phyloP scores from a whole-genome alignment of 1,140 invertebrate species.

The Megalonaias nervosa region DNA sequence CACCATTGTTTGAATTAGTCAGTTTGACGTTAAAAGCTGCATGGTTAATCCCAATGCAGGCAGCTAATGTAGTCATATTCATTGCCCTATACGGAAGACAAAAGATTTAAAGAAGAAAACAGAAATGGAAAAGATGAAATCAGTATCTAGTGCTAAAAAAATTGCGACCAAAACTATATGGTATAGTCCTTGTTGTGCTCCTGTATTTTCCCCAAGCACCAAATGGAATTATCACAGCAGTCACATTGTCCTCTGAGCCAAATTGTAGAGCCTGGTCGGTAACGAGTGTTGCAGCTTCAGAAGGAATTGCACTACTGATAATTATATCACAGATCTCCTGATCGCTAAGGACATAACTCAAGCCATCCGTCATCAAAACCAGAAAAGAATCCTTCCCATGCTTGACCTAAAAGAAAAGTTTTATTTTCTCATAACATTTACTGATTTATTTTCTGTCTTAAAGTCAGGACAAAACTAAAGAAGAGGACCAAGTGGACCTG shows the following conservation, averaged over 20 bases:
- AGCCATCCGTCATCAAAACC: slow-evolving; percentile 74
- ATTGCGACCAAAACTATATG: slow-evolving; percentile 63
- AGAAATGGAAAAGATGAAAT: no score
- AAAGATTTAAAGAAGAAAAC: no score
- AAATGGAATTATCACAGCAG: slow-evolving; percentile 74
- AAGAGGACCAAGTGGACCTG: background rate
- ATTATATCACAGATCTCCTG: slow-evolving; percentile 74
- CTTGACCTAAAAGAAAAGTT: slow-evolving; percentile 69
- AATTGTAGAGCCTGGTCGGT: slow-evolving; percentile 75
- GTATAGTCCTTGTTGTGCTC: slow-evolving; percentile 43
- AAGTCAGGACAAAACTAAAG: background rate
- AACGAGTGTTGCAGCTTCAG: slow-evolving; percentile 73
- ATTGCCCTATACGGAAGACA: no score
- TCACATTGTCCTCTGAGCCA: slow-evolving; percentile 76
- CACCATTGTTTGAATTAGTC: no score
- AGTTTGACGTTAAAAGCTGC: no score
- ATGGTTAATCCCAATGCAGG: no score
- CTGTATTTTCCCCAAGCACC: slow-evolving; percentile 76
- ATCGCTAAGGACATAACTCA: slow-evolving; percentile 74
- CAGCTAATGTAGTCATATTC: no score
- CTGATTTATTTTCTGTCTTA: background rate
- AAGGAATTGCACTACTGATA: slow-evolving; percentile 70
- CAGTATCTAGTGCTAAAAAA: slow-evolving; percentile 27
- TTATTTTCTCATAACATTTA: background rate
- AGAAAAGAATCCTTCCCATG: slow-evolving; percentile 76